Evolutionary conservation across 2,113 vertebrate genomes (phyloP).

Genomic region (Alethe diademata): DNA sequence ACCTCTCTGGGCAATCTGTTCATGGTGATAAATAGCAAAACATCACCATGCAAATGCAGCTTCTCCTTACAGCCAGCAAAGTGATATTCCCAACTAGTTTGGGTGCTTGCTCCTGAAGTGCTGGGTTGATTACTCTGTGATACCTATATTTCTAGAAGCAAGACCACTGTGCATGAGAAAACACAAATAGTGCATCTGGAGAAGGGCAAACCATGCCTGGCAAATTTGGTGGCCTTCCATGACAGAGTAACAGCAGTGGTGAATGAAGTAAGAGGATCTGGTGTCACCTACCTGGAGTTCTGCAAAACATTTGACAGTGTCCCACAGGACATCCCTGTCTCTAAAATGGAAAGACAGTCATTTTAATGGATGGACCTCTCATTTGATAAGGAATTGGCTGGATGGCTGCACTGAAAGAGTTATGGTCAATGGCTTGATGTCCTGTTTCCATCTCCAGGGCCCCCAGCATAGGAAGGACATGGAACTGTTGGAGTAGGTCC

Average conservation of each 20-base stretch:
- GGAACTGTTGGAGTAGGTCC: neutral
- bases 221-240: neutral
- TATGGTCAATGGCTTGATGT: neutral
- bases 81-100: neutral
- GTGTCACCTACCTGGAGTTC: neutral
- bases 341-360: neutral
- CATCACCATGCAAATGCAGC: neutral
- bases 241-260: neutral
- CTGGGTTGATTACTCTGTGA: neutral
- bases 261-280: neutral
- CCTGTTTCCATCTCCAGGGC: neutral
- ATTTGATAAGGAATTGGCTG: neutral
- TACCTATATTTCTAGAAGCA: neutral
- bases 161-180: neutral
- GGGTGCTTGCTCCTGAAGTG: neutral
- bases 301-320: neutral
- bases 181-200: neutral
- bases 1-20: neutral
- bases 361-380: neutral
- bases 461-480: neutral
- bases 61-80: neutral
- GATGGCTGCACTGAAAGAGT: neutral
- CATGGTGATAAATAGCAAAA: neutral
- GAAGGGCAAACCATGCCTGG: neutral
- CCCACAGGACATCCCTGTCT: neutral